These are phyloP conservation scores for Hydrocynus forskahlii DNA, from an alignment of 2,797 vertebrate genomes.

Conservation along the genomic window DNA sequence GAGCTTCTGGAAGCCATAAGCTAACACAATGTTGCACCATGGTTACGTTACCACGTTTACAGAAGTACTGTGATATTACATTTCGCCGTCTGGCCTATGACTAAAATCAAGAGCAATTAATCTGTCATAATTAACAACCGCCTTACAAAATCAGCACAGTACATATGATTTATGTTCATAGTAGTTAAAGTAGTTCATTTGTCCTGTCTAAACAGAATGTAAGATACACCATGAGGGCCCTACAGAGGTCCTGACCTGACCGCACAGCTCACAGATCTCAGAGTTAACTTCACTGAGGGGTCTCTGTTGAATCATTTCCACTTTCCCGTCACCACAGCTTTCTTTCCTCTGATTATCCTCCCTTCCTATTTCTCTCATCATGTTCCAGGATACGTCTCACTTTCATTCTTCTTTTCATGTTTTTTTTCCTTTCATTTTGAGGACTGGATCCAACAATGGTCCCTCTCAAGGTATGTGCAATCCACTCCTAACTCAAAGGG, in stretches of 20 bases:
- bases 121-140: too few relatives aligned
- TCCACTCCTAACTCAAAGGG: conserved; percentile 7
- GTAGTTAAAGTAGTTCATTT: too few relatives aligned
- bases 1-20: too few relatives aligned
- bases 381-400: conserved; percentile 30
- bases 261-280: conserved; percentile 12
- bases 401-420: neutral
- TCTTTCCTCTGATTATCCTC: conserved; percentile 35
- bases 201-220: neutral
- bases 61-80: too few relatives aligned
- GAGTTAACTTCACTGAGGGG: neutral
- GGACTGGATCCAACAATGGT: conserved; percentile 15
- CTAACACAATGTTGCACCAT: too few relatives aligned
- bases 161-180: too few relatives aligned
- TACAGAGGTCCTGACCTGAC: conserved; percentile 6
- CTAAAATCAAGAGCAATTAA: too few relatives aligned
- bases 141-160: too few relatives aligned
- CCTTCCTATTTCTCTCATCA: conserved; percentile 29
- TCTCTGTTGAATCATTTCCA: conserved; percentile 15
- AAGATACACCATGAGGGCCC: neutral
- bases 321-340: conserved; percentile 34
- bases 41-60: too few relatives aligned
- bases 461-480: neutral
- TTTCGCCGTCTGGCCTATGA: too few relatives aligned
- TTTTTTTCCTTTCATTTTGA: neutral